A percentile compares a stretch with the other conserved stretches of the same genome.
These are phyloP conservation scores for Drosophila antonietae DNA, from an alignment of 2,888 invertebrate species.

Conservation along the genomic window DNA sequence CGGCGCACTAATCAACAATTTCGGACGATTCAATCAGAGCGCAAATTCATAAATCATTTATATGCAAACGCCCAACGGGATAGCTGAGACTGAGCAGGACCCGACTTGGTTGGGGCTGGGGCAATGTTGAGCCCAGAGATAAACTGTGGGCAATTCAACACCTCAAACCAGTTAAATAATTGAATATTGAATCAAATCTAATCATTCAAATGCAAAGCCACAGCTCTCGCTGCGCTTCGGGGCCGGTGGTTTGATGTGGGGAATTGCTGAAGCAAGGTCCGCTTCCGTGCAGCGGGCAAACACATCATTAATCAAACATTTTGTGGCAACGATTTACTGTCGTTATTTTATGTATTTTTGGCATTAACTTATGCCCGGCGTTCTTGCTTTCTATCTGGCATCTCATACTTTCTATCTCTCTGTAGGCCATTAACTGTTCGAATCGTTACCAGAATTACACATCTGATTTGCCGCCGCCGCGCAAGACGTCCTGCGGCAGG, in stretches of 20 bases:
- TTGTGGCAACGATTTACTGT: constrained; percentile 49
- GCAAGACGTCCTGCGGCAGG: constrained; percentile 81
- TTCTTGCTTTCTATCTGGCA: constrained; percentile 7
- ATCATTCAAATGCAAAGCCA: constrained; percentile 77
- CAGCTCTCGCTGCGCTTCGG: constrained; percentile 13
- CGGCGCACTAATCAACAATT: constrained; percentile 75
- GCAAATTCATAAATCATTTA: constrained; percentile 79
- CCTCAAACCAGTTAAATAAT: constrained; percentile 78
- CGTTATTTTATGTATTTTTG: constrained; percentile 56
- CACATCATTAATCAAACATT: constrained; percentile 79
- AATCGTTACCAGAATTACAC: constrained; percentile 80
- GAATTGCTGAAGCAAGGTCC: constrained; percentile 40
- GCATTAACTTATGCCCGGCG: constrained; percentile 49
- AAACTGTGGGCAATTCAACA: constrained; percentile 70
- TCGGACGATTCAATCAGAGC: constrained; percentile 72
- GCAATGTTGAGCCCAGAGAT: constrained; percentile 14
- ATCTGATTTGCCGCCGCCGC: constrained; percentile 81
- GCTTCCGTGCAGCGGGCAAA: constrained; percentile 36
- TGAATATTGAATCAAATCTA: constrained; percentile 80
- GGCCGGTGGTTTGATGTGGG: constrained; percentile 32
- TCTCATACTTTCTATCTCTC: constrained; percentile 32
- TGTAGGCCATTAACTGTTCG: constrained; percentile 82
- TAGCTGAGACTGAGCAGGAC: constrained; percentile 5
- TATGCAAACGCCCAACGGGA: constrained; percentile 53
- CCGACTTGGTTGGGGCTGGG: background rate